Conservation (phyloP, 2,888 invertebrate species). For the Netelia inedita region DNA sequence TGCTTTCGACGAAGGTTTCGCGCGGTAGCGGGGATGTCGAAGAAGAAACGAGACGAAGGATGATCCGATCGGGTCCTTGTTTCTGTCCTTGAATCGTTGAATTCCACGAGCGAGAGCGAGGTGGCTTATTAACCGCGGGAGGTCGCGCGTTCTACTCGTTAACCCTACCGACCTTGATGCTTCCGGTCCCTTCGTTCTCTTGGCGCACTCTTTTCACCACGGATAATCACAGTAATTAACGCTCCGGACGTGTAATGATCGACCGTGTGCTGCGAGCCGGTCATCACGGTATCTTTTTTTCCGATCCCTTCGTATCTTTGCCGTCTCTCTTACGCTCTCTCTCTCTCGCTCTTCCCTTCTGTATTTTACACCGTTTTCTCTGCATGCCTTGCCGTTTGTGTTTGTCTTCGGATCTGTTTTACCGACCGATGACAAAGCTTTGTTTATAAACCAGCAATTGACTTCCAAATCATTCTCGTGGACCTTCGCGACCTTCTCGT, state of each 20-base stretch:
- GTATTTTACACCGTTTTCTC: not conserved
- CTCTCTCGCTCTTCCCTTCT: not conserved
- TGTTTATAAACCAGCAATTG: conserved; percentile 29
- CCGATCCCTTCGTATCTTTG: conserved; percentile 22
- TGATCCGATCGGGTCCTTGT: not conserved
- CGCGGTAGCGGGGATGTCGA: not conserved
- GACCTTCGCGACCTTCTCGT: conserved; percentile 13
- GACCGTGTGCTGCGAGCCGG: conserved; percentile 25
- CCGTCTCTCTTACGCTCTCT: not conserved
- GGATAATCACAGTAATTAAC: conserved; percentile 65
- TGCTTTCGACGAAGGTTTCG: not conserved
- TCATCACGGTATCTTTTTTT: conserved; percentile 23
- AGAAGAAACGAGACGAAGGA: not conserved
- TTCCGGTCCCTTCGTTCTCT: conserved; percentile 56
- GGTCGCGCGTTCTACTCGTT: conserved; percentile 63
- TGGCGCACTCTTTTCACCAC: conserved; percentile 37
- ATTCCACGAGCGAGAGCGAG: conserved; percentile 31
- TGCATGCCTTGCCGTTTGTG: not conserved
- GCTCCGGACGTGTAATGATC: conserved; percentile 65
- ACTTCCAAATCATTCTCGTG: conserved; percentile 34
- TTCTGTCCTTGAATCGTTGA: conserved; percentile 52
- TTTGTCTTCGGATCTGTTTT: conserved; percentile 31
- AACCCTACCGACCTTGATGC: conserved; percentile 61
- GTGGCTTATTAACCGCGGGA: conserved; percentile 48
- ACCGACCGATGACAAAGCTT: conserved; percentile 13